Conservation (phyloP, 2,888 invertebrate species). For the Idaea straminata region DNA sequence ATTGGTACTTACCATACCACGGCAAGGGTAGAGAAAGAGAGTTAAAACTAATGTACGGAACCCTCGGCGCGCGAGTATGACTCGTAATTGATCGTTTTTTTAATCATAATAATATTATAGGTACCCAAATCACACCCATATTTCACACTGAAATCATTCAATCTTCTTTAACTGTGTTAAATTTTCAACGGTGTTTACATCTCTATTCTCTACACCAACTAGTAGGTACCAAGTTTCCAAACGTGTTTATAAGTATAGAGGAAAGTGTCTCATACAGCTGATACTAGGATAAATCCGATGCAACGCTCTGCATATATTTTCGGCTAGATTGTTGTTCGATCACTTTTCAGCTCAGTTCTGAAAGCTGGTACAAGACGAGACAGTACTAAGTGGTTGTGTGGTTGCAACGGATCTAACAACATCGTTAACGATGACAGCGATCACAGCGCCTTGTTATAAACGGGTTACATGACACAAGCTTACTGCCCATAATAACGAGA, state of each 20-base stretch:
- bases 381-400: not conserved
- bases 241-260: not conserved
- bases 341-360: constrained; percentile 4
- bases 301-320: constrained; percentile 4
- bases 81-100: too few species aligned
- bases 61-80: too few species aligned
- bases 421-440: not conserved
- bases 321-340: not conserved
- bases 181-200: too few species aligned
- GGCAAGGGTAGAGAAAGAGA: too few species aligned
- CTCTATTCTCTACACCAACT: not conserved
- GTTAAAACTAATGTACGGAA: too few species aligned
- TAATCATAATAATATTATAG: too few species aligned
- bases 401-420: too few species aligned
- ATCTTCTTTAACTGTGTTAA: too few species aligned
- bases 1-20: too few species aligned
- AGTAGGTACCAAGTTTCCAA: not conserved
- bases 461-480: not conserved
- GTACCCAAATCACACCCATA: too few species aligned
- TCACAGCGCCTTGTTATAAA: not conserved
- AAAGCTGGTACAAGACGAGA: not conserved
- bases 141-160: too few species aligned
- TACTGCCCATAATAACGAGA: too few species aligned
- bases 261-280: not conserved
- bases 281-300: not conserved